Evolutionary conservation across 2,797 vertebrate genomes (phyloP), one percentile per base, ranked within the genome.

Genomic region (Urophycis tenuis): DNA sequence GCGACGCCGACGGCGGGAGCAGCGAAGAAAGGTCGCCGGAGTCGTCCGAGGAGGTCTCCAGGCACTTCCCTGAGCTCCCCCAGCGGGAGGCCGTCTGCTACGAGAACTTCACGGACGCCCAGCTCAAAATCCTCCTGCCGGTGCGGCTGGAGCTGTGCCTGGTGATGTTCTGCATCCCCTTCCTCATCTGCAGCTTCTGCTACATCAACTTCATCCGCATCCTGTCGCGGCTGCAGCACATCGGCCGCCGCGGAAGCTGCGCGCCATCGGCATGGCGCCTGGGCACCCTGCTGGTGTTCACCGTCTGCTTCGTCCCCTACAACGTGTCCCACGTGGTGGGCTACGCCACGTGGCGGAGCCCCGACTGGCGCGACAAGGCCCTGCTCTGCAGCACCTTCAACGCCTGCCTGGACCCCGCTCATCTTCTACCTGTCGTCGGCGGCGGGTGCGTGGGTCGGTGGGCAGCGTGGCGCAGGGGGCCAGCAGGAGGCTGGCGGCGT

Each of bases 381-480:
- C 89, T 97, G 83, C 90, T 97, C 5, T 91, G 93, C 75, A 95
- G 95, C 79, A 95, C 95, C 9, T 95, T 97, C 79, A 97, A 97
- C 0, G 92, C 96, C 19, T 94, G 93, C 31, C 87, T 97, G 22
- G 96, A 97, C 83, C 83, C 96, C 96, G 0, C 75, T 96, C 0
- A 94, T 97, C 72, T 97, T 97, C 90, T 97, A 97, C 81, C 93
- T 96, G 80, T 96, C 96, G 0, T 96, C 95, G 0, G 86, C 94
- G 0, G 93, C 93, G 0, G 0, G 90, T 96, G 75, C 91, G 95
- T 39, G 90, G 84, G 10, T 87, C 81, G 0, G 90, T 96, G 1
- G 81, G 88, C 0, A 81, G 71, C 0, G 19, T 94, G 78, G 75
- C 82, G 1, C 19, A 80, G 74, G 88, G 85, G 41, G 77, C 91